These are phyloP conservation scores for Dimorphilus gyrociliatus DNA, from an alignment of 2,888 invertebrate species.

Conservation along the genomic window DNA sequence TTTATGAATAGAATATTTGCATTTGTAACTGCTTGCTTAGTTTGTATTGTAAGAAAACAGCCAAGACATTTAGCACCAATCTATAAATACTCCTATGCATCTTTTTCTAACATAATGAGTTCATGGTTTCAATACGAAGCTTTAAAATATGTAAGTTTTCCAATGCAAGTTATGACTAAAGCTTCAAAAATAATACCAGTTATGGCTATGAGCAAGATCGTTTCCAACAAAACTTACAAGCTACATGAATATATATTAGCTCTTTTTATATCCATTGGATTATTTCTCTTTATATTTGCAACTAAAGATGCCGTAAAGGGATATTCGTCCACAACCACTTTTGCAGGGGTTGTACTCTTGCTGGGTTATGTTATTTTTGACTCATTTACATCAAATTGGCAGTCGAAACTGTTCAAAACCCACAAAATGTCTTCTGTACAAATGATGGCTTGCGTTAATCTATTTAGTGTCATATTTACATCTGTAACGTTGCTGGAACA, in stretches of 20 bases:
- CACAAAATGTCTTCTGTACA: constrained; percentile 64
- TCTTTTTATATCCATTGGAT: constrained; percentile 70
- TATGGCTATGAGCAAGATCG: constrained; percentile 89
- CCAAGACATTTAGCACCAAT: constrained; percentile 58
- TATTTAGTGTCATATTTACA: constrained; percentile 77
- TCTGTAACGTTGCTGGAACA: constrained; percentile 68
- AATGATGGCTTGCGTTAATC: constrained; percentile 92
- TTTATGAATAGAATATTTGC: constrained; percentile 83
- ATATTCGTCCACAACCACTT: constrained; percentile 47
- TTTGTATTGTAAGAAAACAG: constrained; percentile 11
- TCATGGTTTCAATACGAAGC: constrained; percentile 99
- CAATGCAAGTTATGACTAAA: constrained; percentile 69
- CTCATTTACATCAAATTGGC: constrained; percentile 97
- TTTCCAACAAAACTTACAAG: constrained; percentile 70
- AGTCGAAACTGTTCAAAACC: constrained; percentile 65
- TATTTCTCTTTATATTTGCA: constrained; percentile 65
- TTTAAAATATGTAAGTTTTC: constrained; percentile 90
- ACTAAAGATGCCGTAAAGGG: constrained; percentile 49
- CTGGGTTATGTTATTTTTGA: constrained; percentile 85
- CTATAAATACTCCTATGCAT: constrained; percentile 85
- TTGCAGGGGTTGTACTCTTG: constrained; percentile 68
- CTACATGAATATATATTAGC: constrained; percentile 82
- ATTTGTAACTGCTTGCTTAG: constrained; percentile 19
- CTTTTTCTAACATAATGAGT: constrained; percentile 89
- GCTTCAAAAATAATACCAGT: constrained; percentile 70